A percentile compares a stretch with the other conserved stretches of the same genome.
Conservation (phyloP, 2,797 vertebrate species). For the Cossypha heuglini region DNA sequence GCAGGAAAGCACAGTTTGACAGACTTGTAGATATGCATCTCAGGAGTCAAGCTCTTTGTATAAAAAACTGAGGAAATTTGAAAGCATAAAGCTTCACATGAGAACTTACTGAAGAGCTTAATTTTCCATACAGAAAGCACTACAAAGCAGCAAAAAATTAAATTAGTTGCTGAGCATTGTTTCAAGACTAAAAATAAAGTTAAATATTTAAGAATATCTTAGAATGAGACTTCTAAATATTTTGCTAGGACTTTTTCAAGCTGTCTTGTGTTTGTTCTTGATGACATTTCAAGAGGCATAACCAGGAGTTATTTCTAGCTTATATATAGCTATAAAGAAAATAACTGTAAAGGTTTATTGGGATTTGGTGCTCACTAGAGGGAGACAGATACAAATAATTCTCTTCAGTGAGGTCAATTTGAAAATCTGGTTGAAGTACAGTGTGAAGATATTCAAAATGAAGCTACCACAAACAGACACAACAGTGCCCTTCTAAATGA, state of each 20-base stretch:
- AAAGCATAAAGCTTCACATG: background rate
- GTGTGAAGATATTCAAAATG: conserved; percentile 7
- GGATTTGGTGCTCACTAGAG: conserved; percentile 77
- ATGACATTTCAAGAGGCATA: background rate
- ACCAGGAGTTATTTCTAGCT: background rate
- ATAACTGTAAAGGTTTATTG: background rate
- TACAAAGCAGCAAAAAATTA: background rate
- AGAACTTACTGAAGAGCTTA: background rate
- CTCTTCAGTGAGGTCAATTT: conserved; percentile 35
- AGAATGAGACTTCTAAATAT: background rate
- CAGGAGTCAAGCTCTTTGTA: background rate
- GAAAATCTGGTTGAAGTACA: conserved; percentile 26
- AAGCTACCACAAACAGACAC: background rate
- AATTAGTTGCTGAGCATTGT: background rate
- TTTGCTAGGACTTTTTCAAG: background rate
- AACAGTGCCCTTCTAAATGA: background rate
- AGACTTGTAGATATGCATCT: background rate
- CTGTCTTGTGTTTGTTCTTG: background rate
- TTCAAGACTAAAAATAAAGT: background rate
- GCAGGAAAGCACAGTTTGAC: background rate
- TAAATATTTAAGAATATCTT: background rate
- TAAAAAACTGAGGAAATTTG: background rate
- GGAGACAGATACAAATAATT: conserved; percentile 82
- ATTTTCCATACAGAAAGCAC: background rate
- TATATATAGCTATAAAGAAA: background rate